Conservation (phyloP, 2,113 vertebrate genomes). For the Hemichromis elongatus region DNA sequence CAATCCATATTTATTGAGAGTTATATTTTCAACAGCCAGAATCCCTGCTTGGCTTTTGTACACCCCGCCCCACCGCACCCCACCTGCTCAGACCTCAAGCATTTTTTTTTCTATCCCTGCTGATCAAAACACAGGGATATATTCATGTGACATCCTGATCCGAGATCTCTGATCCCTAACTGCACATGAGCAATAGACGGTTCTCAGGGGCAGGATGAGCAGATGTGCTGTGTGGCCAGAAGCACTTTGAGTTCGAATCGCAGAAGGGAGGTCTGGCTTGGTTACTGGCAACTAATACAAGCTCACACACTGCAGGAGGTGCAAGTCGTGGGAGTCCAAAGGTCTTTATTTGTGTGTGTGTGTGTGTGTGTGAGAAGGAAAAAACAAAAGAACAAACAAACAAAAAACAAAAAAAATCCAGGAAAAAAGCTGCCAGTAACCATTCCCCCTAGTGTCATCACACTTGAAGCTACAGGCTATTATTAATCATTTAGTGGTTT, state of each 20-base stretch:
- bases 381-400: not conserved
- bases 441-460: conserved; percentile 49
- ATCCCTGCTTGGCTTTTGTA: not conserved
- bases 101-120: not conserved
- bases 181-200: conserved; percentile 39
- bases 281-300: conserved; percentile 24
- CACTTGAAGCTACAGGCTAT: conserved; percentile 56
- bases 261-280: not conserved
- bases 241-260: conserved; percentile 44
- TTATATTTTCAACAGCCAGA: not conserved
- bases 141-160: conserved; percentile 26
- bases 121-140: conserved; percentile 4
- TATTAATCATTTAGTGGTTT: conserved; percentile 68
- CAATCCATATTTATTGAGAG: not conserved
- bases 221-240: conserved; percentile 55
- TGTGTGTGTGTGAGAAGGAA: not conserved
- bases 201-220: conserved; percentile 40
- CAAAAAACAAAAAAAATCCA: not conserved
- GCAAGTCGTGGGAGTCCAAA: conserved; percentile 25
- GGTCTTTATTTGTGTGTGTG: conserved; percentile 2
- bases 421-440: conserved; percentile 35
- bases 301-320: conserved; percentile 47
- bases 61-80: not conserved
- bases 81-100: not conserved
- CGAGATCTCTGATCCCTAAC: conserved; percentile 57